Evolutionary conservation across 2,888 invertebrate genomes (phyloP).

Genomic region (Drosophila dives): DNA sequence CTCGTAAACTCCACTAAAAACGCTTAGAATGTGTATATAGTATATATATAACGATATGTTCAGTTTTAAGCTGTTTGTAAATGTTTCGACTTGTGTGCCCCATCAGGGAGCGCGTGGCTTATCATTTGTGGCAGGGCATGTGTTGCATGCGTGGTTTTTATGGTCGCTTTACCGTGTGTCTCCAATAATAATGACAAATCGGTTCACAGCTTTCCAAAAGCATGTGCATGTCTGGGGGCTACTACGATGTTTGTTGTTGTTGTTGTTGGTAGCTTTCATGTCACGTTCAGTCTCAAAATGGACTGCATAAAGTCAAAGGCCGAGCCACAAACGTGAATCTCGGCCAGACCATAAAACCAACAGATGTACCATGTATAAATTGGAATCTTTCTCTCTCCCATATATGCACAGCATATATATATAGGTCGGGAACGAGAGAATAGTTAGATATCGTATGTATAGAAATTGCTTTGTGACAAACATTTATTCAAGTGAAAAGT

Average conservation of each 20-base stretch:
- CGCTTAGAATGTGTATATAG: slow-evolving; percentile 4
- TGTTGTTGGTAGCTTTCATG: slow-evolving; percentile 56
- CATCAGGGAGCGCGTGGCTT: slow-evolving; percentile 34
- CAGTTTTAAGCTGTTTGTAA: slow-evolving; percentile 69
- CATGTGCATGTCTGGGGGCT: slow-evolving; percentile 14
- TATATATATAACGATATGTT: slow-evolving; percentile 10
- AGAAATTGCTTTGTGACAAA: slow-evolving; percentile 36
- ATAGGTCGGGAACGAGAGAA: slow-evolving; percentile 9
- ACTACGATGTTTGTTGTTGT: slow-evolving; percentile 2
- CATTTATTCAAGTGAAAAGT: slow-evolving; percentile 48
- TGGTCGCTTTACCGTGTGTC: slow-evolving; percentile 54
- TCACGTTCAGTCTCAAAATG: slow-evolving; percentile 68
- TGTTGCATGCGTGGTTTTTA: slow-evolving; percentile 48
- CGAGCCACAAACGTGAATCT: slow-evolving; percentile 70
- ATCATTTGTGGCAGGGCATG: slow-evolving; percentile 20
- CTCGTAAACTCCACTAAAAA: slow-evolving; percentile 5
- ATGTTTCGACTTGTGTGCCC: slow-evolving; percentile 61
- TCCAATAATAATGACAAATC: slow-evolving; percentile 77
- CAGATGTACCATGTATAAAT: slow-evolving; percentile 34
- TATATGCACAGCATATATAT: neutral
- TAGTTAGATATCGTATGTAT: slow-evolving; percentile 27
- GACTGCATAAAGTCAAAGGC: slow-evolving; percentile 75
- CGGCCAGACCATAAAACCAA: slow-evolving; percentile 66
- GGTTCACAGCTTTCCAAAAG: slow-evolving; percentile 58
- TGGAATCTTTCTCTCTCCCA: slow-evolving; percentile 18